Base-by-base conservation (phyloP, 2,797 vertebrate genomes). In the Hydrolagus colliei region DNA sequence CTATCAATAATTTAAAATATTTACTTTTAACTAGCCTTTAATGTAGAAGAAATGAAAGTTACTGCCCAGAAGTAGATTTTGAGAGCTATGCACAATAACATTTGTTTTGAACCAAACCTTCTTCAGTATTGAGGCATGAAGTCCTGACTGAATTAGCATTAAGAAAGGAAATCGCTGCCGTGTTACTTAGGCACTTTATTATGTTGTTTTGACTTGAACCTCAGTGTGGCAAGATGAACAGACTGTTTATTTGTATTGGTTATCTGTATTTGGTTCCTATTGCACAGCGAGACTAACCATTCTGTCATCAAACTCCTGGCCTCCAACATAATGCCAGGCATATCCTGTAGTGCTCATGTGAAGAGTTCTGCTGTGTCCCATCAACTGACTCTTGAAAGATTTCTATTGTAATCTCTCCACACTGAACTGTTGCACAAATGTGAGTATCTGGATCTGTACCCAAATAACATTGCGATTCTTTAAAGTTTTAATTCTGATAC, bases 391-490 rank as follows among this genome's bases (percentile, higher is more conserved):
- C 13, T 22, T 77, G 73, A 86, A 16, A 41, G 73, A 63, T 76
- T 68, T 68, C 72, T 87, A 73, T 72, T 63, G 12, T 73, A 87
- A 73, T 80, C 20, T 14, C 65, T 20, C 35, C 71, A 14, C 79
- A 59, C 84, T 76, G 63, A 73, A 86, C 32, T 41, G 79, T 86
- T 72, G 73, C 79, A 6, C 63, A 52, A 14, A 85, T 35, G 32
- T 67, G 63, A 86, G 86, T 18, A 14, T 16, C 72, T 84, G 77
- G 52, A 59, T n/a, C 76, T 14, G 27, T 20, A 32, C 68, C 86
- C 74, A 63, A 59, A 86, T 63, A 62, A 74, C 72, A 41, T 10
- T 0, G 5, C 6, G 7, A 62, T n/a, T 62, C 13, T 3, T 61
- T 9, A 11, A 78, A 22, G 10, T 11, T 20, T 77, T 18, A 78